Evolutionary conservation across 2,113 vertebrate genomes (phyloP), one percentile per base, ranked within the genome.

Genomic region (Salvelinus sp.): DNA sequence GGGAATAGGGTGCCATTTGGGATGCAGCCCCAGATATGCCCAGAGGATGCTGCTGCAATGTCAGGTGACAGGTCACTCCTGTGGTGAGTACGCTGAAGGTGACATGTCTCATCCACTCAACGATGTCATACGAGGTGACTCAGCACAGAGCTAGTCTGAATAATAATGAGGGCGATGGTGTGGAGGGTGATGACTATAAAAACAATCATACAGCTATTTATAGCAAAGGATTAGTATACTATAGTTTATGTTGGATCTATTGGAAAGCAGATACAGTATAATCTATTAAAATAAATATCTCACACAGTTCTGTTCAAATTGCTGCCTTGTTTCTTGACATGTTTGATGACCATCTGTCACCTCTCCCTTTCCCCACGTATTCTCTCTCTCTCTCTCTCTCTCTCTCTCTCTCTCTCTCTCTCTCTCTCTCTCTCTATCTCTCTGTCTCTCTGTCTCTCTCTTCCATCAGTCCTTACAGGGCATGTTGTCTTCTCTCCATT

Each of bases 401-500:
- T 30, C 4, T 5, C 4, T 65, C 12, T 13, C 48, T 50, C 2
- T 2, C 0, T 38, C 1, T 4, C 30, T 6, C 5, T 38, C 6
- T 50, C 13, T 16, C 48, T 50, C n/a, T 23, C 60, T 22, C 9
- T 23, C 60, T 63, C n/a, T 22, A 6, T 63, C 12, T 28, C 63
- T 65, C 30, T 72, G 77, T 72, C 50, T 44, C 70, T 81, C 1
- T 50, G 13, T 16, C 13, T 16, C n/a, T 12, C n/a, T 22, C 9
- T 38, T 13, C 18, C 83, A 75, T 77, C 89, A 99, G 97, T 96
- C 92, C 92, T 93, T 96, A 86, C 95, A 95, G 92, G 93, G 81
- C 91, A 97, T 99, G 96, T 94, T 98, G 94, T 87, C 91, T 84
- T 96, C 96, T 76, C 95, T 98, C 79, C 96, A 96, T 91, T 95